Percentiles rank a stretch among this genome's conserved stretches.
phyloP scores from a whole-genome alignment of 1,140 invertebrate genomes.

The Cyphomyrmex costatus region DNA sequence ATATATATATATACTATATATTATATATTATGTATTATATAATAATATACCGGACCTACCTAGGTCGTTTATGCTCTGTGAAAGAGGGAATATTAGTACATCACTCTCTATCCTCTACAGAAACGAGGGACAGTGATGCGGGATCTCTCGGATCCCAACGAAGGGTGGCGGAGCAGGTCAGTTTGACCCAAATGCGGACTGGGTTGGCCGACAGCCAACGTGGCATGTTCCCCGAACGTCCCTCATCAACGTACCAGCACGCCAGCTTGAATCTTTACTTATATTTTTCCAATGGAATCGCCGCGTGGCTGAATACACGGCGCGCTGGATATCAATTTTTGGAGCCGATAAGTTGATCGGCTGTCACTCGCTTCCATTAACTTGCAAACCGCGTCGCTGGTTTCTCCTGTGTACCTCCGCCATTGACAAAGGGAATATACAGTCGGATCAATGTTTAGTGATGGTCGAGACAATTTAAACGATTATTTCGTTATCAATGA shows the following conservation, averaged over 20 bases:
- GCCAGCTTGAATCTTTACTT: slow-evolving; percentile 65
- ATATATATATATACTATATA: no score
- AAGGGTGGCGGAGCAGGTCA: slow-evolving; percentile 38
- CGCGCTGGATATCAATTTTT: slow-evolving; percentile 74
- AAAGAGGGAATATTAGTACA: neutral
- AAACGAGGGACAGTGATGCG: neutral
- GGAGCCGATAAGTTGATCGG: slow-evolving; percentile 76
- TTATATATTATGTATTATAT: no score
- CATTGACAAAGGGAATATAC: neutral
- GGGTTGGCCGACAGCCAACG: slow-evolving; percentile 81
- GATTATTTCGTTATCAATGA: neutral
- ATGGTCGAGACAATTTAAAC: slow-evolving; percentile 20
- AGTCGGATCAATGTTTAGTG: slow-evolving; percentile 3
- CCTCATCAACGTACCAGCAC: slow-evolving; percentile 55
- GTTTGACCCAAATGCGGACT: slow-evolving; percentile 82
- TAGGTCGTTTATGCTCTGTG: neutral
- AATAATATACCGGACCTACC: neutral
- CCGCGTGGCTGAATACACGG: slow-evolving; percentile 16
- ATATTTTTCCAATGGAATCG: slow-evolving; percentile 67
- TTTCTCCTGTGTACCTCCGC: neutral
- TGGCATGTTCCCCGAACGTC: slow-evolving; percentile 77
- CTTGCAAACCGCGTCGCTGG: slow-evolving; percentile 17
- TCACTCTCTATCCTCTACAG: no score
- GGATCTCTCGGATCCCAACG: neutral
- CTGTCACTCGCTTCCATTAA: slow-evolving; percentile 56